Conservation (phyloP, 2,888 invertebrate species). For the Caenorhabditis virilis region DNA sequence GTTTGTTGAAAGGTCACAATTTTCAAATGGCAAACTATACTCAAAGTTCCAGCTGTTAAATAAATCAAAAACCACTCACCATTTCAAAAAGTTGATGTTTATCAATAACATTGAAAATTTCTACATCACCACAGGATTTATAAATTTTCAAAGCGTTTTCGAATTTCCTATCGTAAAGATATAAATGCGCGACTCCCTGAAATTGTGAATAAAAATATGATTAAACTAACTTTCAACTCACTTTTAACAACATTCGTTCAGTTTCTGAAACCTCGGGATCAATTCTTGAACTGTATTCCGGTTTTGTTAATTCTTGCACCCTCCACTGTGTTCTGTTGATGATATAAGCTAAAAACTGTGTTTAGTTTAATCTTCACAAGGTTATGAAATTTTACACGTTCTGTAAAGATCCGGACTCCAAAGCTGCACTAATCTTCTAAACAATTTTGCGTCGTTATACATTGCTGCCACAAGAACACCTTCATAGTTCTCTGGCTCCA, state of each 20-base stretch:
- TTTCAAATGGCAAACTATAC: too few species aligned
- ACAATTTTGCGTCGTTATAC: conserved; percentile 48
- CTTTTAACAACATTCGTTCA: conserved; percentile 25
- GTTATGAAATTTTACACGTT: conserved; percentile 31
- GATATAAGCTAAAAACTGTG: conserved; percentile 32
- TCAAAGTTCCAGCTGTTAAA: too few species aligned
- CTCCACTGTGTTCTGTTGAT: conserved; percentile 44
- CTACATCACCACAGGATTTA: conserved; percentile 52
- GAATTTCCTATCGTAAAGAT: conserved; percentile 62
- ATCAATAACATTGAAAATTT: conserved; percentile 65
- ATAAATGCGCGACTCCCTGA: conserved; percentile 59
- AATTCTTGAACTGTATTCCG: neutral
- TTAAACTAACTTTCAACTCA: neutral
- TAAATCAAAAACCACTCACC: conserved; percentile 8
- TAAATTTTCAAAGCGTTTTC: conserved; percentile 61
- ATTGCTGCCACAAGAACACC: conserved; percentile 45
- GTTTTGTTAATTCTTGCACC: conserved; percentile 20
- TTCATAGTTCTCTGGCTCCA: conserved; percentile 67
- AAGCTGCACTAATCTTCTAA: conserved; percentile 50
- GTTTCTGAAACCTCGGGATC: conserved; percentile 5
- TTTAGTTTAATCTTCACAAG: neutral
- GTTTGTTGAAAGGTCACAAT: too few species aligned
- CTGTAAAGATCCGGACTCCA: conserved; percentile 65
- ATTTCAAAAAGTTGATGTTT: conserved; percentile 62
- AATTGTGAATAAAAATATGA: neutral